These are phyloP conservation scores for Cinclus mexicanus DNA, from an alignment of 2,113 vertebrate genomes.

Conservation along the genomic window DNA sequence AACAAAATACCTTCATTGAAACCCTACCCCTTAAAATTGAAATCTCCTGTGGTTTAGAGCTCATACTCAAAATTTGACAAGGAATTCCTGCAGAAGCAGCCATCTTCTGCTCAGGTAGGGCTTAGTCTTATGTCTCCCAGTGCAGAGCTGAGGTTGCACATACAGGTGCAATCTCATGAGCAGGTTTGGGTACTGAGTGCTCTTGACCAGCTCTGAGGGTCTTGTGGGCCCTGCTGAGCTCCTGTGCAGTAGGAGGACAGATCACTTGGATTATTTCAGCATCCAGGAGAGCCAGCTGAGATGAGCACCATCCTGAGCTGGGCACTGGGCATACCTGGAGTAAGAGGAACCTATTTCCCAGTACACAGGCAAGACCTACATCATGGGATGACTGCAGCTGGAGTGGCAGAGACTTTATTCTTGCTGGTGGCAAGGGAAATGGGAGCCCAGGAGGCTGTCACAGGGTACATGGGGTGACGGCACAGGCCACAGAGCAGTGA, in stretches of 20 bases:
- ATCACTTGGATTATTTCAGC: background rate
- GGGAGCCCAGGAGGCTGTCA: background rate
- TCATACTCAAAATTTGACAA: background rate
- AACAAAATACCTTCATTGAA: background rate
- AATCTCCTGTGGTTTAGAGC: background rate
- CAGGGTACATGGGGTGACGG: background rate
- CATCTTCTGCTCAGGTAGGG: background rate
- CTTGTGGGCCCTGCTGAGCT: background rate
- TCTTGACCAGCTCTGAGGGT: background rate
- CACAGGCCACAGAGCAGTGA: background rate
- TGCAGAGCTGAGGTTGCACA: background rate
- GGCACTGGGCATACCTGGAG: background rate
- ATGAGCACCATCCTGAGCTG: background rate
- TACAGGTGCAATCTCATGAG: background rate
- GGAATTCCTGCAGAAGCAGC: background rate
- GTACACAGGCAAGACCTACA: background rate
- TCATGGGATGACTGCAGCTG: fast-evolving
- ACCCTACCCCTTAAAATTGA: background rate
- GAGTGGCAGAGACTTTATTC: background rate
- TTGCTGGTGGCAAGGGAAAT: background rate
- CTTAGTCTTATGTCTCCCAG: background rate
- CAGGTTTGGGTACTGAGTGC: background rate
- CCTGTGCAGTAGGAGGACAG: no score
- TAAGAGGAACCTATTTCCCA: background rate
- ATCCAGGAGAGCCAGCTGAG: background rate